Evolutionary conservation across 2,888 invertebrate species (phyloP), one percentile per base, ranked within the genome.

Genomic region (Campoplex capitator): DNA sequence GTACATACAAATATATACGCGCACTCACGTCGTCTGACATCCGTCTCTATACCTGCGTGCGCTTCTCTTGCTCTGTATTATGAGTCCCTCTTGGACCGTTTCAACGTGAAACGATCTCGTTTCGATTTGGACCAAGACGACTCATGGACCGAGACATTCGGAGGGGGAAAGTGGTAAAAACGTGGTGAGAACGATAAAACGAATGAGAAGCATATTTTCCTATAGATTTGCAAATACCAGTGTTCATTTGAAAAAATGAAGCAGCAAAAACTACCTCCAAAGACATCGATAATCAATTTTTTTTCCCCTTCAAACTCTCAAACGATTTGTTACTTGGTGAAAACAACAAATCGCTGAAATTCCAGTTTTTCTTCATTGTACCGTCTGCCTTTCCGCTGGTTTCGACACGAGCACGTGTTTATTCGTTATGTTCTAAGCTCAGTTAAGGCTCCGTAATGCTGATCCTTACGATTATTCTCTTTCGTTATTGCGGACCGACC

Each of bases 41-140:
- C 70, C 28, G 82, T 76, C 68, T 78, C 88, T 56, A 85, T 45
- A 62, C 78, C 51, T 42, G 77, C 54, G 62, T 67, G 65, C 86
- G 88, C 86, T 88, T 83, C 82, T 68, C 56, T 85, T 83, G 83
- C 87, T 84, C 87, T 86, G 88, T 73, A 85, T 82, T 87, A 80
- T 86, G 88, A 88, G 86, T 62, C 80, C 48, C 75, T 82, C 35
- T 67, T 85, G 84, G 74, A 88, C 23, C 81, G 82, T 62, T 80
- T 62, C 38, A 38, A 76, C 51, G 77, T 70, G 84, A 84, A 78
- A 82, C 77, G 87, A 84, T 87, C 62, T 82, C 78, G 70, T 84
- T 87, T 87, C 68, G 74, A 87, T 84, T 84, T 84, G 84, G 82
- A 82, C 74, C 81, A 62, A 74, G 74, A 76, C 56, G 79, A 82